Conservation (phyloP, 2,113 vertebrate species). For the Chloropsis cyanopogon region DNA sequence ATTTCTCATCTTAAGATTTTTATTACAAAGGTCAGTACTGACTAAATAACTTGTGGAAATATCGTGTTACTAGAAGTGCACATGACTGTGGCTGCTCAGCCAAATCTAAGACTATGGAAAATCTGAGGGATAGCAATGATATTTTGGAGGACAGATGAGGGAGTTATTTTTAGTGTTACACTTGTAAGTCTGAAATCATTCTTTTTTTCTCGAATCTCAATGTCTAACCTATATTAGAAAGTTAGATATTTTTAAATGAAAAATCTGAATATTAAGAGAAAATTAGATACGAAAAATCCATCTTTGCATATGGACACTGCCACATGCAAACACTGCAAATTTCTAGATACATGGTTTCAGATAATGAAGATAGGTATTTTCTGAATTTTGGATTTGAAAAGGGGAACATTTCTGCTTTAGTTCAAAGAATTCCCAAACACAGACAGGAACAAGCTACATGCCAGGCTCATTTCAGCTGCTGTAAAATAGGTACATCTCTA, state of each 20-base stretch:
- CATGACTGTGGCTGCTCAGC: neutral
- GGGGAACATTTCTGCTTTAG: neutral
- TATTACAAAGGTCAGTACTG: conserved; percentile 63
- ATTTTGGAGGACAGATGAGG: conserved; percentile 18
- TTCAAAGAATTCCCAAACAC: neutral
- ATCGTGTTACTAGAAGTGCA: conserved; percentile 43
- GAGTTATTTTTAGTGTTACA: neutral
- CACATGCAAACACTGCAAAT: neutral
- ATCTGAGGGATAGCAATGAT: neutral
- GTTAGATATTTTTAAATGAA: neutral
- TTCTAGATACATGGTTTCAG: neutral
- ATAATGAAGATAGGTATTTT: neutral
- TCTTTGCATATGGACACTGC: neutral
- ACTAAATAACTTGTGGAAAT: conserved; percentile 62
- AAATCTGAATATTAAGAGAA: neutral
- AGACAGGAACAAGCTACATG: neutral
- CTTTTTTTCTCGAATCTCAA: neutral
- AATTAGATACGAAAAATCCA: neutral
- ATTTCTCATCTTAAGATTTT: conserved; percentile 55
- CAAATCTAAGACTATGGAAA: conserved; percentile 38
- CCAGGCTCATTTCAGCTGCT: neutral
- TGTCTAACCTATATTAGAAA: neutral
- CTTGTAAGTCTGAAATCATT: neutral
- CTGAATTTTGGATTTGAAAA: neutral
- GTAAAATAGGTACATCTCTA: neutral